These are phyloP conservation scores for Macaca fascicularis DNA, from an alignment of 2,113 vertebrate genomes.

Conservation along the genomic window DNA sequence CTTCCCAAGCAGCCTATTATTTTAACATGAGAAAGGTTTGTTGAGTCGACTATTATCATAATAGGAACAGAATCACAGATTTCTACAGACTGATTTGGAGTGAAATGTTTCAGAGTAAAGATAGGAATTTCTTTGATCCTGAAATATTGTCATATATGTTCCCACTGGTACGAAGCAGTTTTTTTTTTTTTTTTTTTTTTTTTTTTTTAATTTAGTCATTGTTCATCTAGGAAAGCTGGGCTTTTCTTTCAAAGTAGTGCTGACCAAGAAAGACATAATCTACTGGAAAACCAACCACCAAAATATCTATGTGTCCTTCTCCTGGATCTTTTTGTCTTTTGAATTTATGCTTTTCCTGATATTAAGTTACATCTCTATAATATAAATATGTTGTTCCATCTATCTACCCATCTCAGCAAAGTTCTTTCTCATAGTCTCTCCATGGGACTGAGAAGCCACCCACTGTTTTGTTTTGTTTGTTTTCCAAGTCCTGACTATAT, in stretches of 20 bases:
- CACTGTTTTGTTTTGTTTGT: background rate
- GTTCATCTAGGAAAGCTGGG: background rate
- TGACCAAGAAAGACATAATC: background rate
- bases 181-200: background rate
- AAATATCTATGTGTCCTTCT: background rate
- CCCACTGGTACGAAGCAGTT: background rate
- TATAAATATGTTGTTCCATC: background rate
- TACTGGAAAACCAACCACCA: background rate
- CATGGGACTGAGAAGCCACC: background rate
- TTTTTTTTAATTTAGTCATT: background rate
- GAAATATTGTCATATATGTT: background rate
- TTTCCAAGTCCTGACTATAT: background rate
- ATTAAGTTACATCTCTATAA: background rate
- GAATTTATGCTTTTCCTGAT: background rate
- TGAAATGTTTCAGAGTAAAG: background rate
- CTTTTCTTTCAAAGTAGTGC: background rate
- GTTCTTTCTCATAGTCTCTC: background rate
- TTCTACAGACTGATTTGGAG: background rate
- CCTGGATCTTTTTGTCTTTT: background rate
- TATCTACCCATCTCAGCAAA: background rate
- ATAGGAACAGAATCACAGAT: background rate
- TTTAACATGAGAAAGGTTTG: background rate
- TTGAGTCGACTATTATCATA: background rate
- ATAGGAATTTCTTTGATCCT: background rate
- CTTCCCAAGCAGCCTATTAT: background rate